phyloP scores from a whole-genome alignment of 2,797 vertebrate genomes.

The Alosa sapidissima region DNA sequence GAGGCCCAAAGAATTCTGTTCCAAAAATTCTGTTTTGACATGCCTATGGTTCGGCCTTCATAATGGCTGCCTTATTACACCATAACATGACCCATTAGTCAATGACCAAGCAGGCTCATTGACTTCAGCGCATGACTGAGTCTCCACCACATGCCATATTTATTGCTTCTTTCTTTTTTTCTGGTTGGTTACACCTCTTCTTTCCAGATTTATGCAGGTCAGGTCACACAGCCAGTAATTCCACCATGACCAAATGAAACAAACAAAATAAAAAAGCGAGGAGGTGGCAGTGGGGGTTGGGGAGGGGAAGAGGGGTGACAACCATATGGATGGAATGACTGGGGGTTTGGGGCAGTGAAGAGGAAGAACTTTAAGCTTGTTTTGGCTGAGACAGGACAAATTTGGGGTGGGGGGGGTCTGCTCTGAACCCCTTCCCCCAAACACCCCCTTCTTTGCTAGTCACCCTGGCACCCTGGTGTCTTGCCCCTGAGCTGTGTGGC shows the following conservation, averaged over 20 bases:
- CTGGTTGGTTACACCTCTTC: slow-evolving; percentile 49
- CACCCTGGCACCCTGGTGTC: slow-evolving; percentile 65
- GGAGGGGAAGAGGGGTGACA: slow-evolving; percentile 49
- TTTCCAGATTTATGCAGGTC: slow-evolving; percentile 50
- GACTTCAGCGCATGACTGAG: slow-evolving; percentile 39
- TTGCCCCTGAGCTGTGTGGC: slow-evolving; percentile 71
- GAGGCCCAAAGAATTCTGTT: neutral
- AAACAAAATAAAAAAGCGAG: slow-evolving; percentile 9
- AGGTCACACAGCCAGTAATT: slow-evolving; percentile 55
- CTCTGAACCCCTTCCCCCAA: slow-evolving; percentile 67
- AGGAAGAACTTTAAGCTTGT: slow-evolving; percentile 77
- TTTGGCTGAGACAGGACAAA: slow-evolving; percentile 62
- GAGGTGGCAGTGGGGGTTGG: slow-evolving; percentile 8
- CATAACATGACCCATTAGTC: slow-evolving; percentile 51
- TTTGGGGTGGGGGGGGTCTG: slow-evolving; percentile 58
- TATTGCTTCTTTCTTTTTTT: slow-evolving; percentile 42
- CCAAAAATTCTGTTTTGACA: neutral
- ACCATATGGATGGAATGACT: slow-evolving; percentile 74
- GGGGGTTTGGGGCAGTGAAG: slow-evolving; percentile 66
- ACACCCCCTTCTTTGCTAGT: slow-evolving; percentile 37
- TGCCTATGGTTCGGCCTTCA: slow-evolving; percentile 25
- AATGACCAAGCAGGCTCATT: slow-evolving; percentile 47
- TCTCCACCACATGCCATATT: slow-evolving; percentile 50
- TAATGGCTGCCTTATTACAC: slow-evolving; percentile 40
- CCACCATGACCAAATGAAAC: slow-evolving; percentile 49